Evolutionary conservation across 2,888 invertebrate genomes (phyloP).

Genomic region (Globia sparganii): DNA sequence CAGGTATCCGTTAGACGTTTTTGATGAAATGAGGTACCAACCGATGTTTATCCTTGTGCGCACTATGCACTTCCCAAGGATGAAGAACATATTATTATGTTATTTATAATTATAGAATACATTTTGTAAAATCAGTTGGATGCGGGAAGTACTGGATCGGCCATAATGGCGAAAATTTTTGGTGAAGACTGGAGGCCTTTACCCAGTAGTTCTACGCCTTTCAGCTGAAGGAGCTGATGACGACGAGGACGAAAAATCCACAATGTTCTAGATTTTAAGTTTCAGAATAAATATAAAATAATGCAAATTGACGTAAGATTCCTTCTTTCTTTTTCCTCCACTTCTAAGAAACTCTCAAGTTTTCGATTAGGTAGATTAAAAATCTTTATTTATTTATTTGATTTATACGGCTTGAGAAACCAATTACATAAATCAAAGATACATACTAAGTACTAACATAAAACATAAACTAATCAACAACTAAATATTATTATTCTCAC

Average conservation of each 20-base stretch:
- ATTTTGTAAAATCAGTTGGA: not conserved
- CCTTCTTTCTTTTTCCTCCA: not conserved
- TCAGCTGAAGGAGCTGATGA: not conserved
- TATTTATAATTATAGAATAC: not conserved
- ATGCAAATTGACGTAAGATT: not conserved
- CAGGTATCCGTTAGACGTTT: too few relatives aligned
- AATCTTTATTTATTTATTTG: too few relatives aligned
- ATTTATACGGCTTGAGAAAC: too few relatives aligned
- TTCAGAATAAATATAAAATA: not conserved
- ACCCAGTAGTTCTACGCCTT: not conserved
- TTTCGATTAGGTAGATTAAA: conserved; percentile 1
- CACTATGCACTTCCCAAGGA: too few relatives aligned
- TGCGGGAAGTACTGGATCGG: not conserved
- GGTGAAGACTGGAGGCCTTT: not conserved
- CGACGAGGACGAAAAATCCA: not conserved
- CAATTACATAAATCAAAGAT: too few relatives aligned
- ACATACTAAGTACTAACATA: too few relatives aligned
- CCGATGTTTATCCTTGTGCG: too few relatives aligned
- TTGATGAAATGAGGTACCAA: too few relatives aligned
- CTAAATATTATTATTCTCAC: too few relatives aligned
- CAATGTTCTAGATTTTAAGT: not conserved
- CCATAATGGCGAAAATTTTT: not conserved
- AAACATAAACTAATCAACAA: too few relatives aligned
- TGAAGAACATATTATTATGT: not conserved
- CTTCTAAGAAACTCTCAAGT: not conserved